phyloP scores from a whole-genome alignment of 2,888 invertebrate species.

The Eristalinus aeneus region DNA sequence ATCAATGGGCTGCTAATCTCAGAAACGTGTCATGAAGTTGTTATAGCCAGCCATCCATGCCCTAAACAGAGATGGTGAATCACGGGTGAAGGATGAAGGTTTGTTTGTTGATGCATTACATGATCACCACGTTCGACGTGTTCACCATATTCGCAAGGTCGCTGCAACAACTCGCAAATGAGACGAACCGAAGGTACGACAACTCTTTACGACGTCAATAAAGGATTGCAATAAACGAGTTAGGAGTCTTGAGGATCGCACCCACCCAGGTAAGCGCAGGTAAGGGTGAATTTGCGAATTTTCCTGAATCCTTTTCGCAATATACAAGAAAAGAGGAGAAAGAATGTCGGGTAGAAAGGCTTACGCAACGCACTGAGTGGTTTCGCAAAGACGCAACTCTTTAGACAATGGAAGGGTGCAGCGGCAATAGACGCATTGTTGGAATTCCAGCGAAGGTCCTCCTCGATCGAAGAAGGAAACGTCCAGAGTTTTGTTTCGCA shows the following conservation, averaged over 20 bases:
- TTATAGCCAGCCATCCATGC: not conserved
- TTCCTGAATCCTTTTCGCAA: constrained; percentile 22
- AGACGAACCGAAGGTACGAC: not conserved
- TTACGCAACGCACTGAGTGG: constrained; percentile 38
- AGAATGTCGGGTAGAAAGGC: constrained; percentile 35
- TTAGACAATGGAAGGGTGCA: constrained; percentile 27
- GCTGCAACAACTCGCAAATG: not conserved
- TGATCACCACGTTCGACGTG: not conserved
- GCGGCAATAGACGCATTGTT: constrained; percentile 22
- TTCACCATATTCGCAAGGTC: not conserved
- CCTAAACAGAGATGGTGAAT: not conserved
- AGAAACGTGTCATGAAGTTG: not conserved
- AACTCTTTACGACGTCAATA: constrained; percentile 64
- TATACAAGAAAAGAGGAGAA: not conserved
- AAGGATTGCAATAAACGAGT: constrained; percentile 58
- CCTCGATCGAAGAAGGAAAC: not conserved
- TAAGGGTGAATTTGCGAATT: constrained; percentile 23
- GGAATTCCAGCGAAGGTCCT: not conserved
- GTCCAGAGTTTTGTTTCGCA: not conserved
- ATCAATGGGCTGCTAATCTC: not conserved
- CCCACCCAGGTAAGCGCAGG: not conserved
- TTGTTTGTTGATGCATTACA: not conserved
- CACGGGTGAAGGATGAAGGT: not conserved
- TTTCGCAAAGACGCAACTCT: not conserved
- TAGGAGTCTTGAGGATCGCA: not conserved